phyloP scores from a whole-genome alignment of 2,113 vertebrate genomes.

The Corapipo altera region DNA sequence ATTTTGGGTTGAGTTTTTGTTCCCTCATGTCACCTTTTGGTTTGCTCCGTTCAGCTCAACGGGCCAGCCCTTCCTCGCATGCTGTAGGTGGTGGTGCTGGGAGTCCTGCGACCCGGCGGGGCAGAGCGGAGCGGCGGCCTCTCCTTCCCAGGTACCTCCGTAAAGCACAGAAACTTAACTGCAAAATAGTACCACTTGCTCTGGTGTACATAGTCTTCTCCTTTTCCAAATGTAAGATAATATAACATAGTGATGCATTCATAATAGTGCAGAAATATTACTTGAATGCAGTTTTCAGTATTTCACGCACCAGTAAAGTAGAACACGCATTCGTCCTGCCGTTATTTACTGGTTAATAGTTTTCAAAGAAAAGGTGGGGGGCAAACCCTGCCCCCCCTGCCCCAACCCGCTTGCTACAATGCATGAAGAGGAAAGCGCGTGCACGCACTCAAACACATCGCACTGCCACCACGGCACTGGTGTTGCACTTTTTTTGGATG shows the following conservation, averaged over 20 bases:
- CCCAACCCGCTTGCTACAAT: conserved; percentile 62
- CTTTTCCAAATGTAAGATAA: conserved; percentile 36
- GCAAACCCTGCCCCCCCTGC: not conserved
- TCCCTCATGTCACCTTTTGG: conserved; percentile 8
- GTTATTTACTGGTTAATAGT: conserved; percentile 40
- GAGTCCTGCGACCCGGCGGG: not conserved
- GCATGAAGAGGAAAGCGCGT: conserved; percentile 69
- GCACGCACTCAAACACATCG: conserved; percentile 58
- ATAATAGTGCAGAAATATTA: conserved; percentile 48
- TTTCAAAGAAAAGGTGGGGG: conserved; percentile 34
- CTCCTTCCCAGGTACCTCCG: conserved; percentile 59
- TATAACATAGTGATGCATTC: conserved; percentile 30
- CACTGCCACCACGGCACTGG: conserved; percentile 65
- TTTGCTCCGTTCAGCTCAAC: conserved; percentile 36
- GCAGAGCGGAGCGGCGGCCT: not conserved
- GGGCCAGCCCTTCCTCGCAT: conserved; percentile 34
- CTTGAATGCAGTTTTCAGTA: conserved; percentile 67
- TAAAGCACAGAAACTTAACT: conserved; percentile 72
- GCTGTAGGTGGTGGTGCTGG: conserved; percentile 56
- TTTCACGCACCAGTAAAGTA: conserved; percentile 52
- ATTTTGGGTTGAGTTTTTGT: conserved; percentile 30
- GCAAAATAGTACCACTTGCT: conserved; percentile 20
- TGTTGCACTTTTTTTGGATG: conserved; percentile 69
- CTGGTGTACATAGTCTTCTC: conserved; percentile 57
- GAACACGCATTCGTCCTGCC: conserved; percentile 23